phyloP scores from a whole-genome alignment of 1,140 invertebrate species.

The Drosophila novamexicana region DNA sequence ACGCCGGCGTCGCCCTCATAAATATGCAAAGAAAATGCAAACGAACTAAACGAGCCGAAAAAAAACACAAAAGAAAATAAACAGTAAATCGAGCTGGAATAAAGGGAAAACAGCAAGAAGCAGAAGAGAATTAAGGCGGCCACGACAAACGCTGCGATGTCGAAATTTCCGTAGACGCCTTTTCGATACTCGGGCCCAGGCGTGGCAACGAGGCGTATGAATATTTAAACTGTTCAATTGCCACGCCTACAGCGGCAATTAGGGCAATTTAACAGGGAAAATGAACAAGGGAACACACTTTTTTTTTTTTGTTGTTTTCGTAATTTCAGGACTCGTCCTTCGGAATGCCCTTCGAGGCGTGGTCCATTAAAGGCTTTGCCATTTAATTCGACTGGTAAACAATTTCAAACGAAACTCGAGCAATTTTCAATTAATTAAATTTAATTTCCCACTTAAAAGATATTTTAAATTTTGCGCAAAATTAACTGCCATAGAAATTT shows the following conservation, averaged over 20 bases:
- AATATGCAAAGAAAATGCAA: slow-evolving; percentile 77
- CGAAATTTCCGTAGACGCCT: slow-evolving; percentile 14
- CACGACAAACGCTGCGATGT: slow-evolving; percentile 43
- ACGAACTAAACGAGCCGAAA: slow-evolving; percentile 54
- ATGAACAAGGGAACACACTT: slow-evolving; percentile 21
- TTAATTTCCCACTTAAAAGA: too few species aligned
- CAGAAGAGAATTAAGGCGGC: neutral
- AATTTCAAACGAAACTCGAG: too few species aligned
- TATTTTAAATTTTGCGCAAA: too few species aligned
- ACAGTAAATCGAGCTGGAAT: neutral
- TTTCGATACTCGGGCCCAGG: neutral
- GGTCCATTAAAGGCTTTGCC: too few species aligned
- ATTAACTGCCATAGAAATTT: too few species aligned
- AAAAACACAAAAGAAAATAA: slow-evolving; percentile 8
- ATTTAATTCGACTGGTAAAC: too few species aligned
- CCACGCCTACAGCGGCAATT: slow-evolving; percentile 65
- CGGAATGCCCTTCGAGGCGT: too few species aligned
- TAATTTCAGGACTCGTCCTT: too few species aligned
- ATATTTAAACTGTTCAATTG: slow-evolving; percentile 48
- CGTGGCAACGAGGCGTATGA: slow-evolving; percentile 27
- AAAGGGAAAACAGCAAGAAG: neutral
- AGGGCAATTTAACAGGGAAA: slow-evolving; percentile 46
- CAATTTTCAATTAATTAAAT: too few species aligned
- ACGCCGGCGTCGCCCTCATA: slow-evolving; percentile 56
- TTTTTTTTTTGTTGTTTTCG: too few species aligned